Evolutionary conservation across 2,888 invertebrate genomes (phyloP), one percentile per base, ranked within the genome.

Genomic region (Erannis defoliaria): DNA sequence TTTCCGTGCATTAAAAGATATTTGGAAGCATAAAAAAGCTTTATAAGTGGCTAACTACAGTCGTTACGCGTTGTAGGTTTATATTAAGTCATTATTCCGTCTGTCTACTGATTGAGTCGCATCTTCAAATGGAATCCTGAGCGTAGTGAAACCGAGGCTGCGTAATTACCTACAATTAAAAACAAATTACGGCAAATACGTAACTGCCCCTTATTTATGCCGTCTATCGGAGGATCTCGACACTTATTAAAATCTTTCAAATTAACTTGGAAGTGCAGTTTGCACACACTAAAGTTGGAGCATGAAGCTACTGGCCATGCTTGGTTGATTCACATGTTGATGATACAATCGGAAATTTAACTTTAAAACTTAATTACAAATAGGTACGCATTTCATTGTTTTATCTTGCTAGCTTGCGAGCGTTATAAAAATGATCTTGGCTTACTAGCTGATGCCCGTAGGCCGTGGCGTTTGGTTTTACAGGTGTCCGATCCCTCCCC

Each of bases 121-220:
- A 49, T 62, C 48, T 56, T 40, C 23, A 5, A 31, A 67, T 55
- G 62, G 79, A 75, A 73, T 77, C 73, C 74, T 73, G 76, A 78
- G 67, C 62, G 68, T 68, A 76, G 82, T 76, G 77, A 81, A 82
- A 82, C 75, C 80, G 79, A 79, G 79, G 78, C 69, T 75, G 56
- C 64, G 67, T 76, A 77, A 80, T 80, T 80, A 74, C 59, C 58
- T 71, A 70, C 73, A 82, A 82, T 82, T 82, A 81, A 75, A 76
- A 77, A 71, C 73, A 72, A 74, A 81, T 82, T 80, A 81, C 72
- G 72, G 74, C 72, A 73, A 75, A 75, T 73, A 66, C 61, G 60
- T 73, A 74, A 72, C 68, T 64, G 66, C 66, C 70, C 62, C 49
- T 61, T 66, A 51, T 61, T 66, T 61, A 66, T 61, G 42, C 53